These are phyloP conservation scores for Meteorus cinctellus DNA, from an alignment of 2,888 invertebrate genomes.

Conservation along the genomic window DNA sequence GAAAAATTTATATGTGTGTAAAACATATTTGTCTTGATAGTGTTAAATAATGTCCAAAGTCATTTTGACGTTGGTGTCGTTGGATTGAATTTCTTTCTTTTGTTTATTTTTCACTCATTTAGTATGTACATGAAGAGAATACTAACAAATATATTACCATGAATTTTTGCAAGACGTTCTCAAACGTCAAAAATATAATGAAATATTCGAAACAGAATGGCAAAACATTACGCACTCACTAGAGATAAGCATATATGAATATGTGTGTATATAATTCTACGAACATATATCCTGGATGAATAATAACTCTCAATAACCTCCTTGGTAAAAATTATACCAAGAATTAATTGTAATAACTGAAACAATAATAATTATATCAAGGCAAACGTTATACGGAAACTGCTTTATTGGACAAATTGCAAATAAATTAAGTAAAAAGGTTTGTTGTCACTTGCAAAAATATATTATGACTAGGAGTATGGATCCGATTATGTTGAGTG, in stretches of 20 bases:
- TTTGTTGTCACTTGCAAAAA: neutral
- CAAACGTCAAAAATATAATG: neutral
- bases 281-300: neutral
- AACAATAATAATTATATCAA: neutral
- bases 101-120: neutral
- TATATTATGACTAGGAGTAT: neutral
- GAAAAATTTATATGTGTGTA: neutral
- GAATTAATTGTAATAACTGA: neutral
- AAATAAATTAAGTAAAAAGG: neutral
- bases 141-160: neutral
- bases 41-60: conserved; percentile 20
- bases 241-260: neutral
- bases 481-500: neutral
- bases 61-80: neutral
- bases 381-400: neutral
- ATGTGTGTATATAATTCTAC: neutral
- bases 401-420: neutral
- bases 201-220: neutral
- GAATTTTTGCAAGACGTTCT: neutral
- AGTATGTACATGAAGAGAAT: neutral
- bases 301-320: neutral
- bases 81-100: neutral
- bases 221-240: neutral
- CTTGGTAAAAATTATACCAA: neutral
- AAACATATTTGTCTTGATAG: conserved; percentile 10